phyloP scores from a whole-genome alignment of 2,888 invertebrate species.

The Erebia aethiops region DNA sequence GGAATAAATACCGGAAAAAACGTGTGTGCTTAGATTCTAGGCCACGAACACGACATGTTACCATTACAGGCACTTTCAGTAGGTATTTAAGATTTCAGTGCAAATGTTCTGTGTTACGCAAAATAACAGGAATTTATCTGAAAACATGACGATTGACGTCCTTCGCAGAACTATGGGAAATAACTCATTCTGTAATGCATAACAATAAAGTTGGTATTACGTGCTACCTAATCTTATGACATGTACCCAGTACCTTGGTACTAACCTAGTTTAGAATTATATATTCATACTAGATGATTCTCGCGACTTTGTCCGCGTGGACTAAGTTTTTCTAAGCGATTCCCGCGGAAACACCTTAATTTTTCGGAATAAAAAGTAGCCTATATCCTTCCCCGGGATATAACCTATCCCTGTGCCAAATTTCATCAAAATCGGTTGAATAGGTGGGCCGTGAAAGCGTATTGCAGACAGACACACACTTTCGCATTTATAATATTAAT shows the following conservation, averaged over 20 bases:
- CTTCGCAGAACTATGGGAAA: constrained; percentile 19
- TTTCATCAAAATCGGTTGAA: no score
- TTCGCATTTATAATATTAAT: no score
- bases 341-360: no score
- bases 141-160: constrained; percentile 19
- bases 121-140: constrained; percentile 13
- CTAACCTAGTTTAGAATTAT: constrained; percentile 6
- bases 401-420: no score
- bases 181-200: neutral
- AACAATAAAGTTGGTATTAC: neutral
- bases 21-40: neutral
- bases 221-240: constrained; percentile 2
- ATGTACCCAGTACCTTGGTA: neutral
- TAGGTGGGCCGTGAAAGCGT: no score
- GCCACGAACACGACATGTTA: neutral
- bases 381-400: no score
- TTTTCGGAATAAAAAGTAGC: no score
- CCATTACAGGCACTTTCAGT: constrained; percentile 26
- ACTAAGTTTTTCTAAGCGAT: no score
- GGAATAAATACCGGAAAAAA: no score
- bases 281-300: no score
- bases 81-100: constrained; percentile 21
- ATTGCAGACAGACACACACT: no score
- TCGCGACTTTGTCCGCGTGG: no score
- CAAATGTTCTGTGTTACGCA: constrained; percentile 26